Evolutionary conservation across 1,140 invertebrate species (phyloP), one percentile per base, ranked within the genome.

Genomic region (Amyelois transitella): DNA sequence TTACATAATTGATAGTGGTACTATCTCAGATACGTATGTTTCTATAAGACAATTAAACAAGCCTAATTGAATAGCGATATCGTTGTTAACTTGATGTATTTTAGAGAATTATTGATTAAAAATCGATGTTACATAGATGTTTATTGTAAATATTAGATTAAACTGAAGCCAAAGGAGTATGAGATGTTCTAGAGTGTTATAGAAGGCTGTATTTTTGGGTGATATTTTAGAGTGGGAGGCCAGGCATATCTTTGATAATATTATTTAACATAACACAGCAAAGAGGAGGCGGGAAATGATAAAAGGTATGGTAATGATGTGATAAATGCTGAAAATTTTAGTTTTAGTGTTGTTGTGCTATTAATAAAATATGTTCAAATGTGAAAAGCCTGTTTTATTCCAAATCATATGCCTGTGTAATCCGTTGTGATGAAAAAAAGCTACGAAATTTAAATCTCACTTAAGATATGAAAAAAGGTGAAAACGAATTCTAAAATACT

Each of bases 91-190:
- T 87, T 79, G 81, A 83, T 88, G 85, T 88, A 88, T 88, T 87
- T 86, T 86, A 88, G 85, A 88, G 60, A 74, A 83, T 79, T 86
- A 86, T 88, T 88, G 75, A 87, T 83, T 74, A 80, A 86, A 86
- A 86, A 86, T 88, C 72, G 85, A 88, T 88, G 85, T 88, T 88
- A 84, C 68, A 86, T 87, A 87, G 82, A 83, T 87, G 82, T 88
- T 88, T 86, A 88, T 73, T 88, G 81, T 88, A 86, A 75, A 85
- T 83, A 85, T 77, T 79, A 75, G 69, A 58, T 69, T 62, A 73
- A 76, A 69, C 56, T 49, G 60, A 72, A 72, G 68, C 68, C 70
- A 71, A 66, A 62, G 55, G 69, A 62, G 68, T 70, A 76, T 77
- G 75, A 69, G 59, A 75, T 76, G 72, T 81, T 68, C 55, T 84